Base-by-base conservation (phyloP, 1,140 invertebrate genomes). In the Conus ventricosus region DNA sequence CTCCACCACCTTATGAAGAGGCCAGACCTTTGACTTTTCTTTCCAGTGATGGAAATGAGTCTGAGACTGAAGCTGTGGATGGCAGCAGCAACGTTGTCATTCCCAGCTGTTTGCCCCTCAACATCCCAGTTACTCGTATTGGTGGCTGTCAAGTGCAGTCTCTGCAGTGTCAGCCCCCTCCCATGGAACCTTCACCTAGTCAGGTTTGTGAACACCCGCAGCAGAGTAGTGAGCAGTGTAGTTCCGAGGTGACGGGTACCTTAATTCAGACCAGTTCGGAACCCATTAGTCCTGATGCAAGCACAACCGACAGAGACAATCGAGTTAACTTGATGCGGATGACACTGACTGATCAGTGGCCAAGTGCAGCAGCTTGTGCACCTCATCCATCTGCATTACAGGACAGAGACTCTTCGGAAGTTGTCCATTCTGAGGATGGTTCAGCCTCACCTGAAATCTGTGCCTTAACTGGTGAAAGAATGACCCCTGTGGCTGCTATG, bases 1-100 rank as follows among this genome's bases (percentile, higher is more conserved):
- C 85, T 87, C 71, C 71, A 57, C 85, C 85, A 27, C 85, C 85
- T 5, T 87, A 87, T 78, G 85, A 76, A 57, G 85, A 87, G 53
- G 53, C n/a, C 27, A n/a, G n/a, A 87, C 53, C 75, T 55, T 10
- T 39, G 27, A 54, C 25, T 15, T 11, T 67, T 25, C 10, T 27
- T n/a, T 54, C 23, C 10, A 54, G 54, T 54, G 71, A 67, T 25
- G 75, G 54, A 57, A 27, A 78, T 39, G 85, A 87, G 25, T n/a
- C 85, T 6, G 85, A 87, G 51, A 75, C 67, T 0, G 84, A 75
- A 76, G 75, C 71, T 39, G 67, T 78, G 53, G 85, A 87, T 87
- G 71, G 53, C 71, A 78, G 85, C 71, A 78, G 39, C 23, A 87
- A 57, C n/a, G 11, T 57, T 78, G 54, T 78, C 4, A n/a, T 57